Conservation (phyloP, 1,140 invertebrate genomes). For the Yoshiicerus persimilis region DNA sequence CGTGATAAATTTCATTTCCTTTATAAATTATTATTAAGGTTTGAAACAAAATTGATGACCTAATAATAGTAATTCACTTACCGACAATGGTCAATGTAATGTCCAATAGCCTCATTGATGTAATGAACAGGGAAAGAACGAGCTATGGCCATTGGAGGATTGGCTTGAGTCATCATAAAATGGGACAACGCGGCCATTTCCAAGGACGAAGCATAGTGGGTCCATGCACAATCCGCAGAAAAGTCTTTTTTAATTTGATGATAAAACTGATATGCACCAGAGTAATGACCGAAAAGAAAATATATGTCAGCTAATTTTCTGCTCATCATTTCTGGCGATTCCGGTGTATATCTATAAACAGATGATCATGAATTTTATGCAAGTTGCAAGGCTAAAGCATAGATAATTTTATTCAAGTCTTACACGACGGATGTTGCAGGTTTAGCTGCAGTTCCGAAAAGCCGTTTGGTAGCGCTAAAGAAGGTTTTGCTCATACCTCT, state of each 20-base stretch:
- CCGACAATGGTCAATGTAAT: conserved; percentile 86
- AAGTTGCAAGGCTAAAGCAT: background rate
- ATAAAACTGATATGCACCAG: conserved; percentile 88
- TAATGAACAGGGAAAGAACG: conserved; percentile 69
- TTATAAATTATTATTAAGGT: background rate
- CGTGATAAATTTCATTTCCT: no score
- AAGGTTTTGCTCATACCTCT: conserved; percentile 90
- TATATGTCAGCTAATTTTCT: conserved; percentile 90
- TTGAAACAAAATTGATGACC: background rate
- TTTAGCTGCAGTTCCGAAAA: conserved; percentile 74
- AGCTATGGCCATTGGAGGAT: conserved; percentile 51
- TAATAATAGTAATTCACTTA: conserved; percentile 53
- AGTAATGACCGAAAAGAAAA: conserved; percentile 94
- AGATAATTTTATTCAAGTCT: background rate
- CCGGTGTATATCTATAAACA: conserved; percentile 71
- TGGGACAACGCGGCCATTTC: conserved; percentile 93
- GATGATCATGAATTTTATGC: background rate
- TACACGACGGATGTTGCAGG: conserved; percentile 64
- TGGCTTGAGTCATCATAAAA: conserved; percentile 80
- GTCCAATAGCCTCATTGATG: conserved; percentile 89
- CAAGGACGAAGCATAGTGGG: conserved; percentile 91
- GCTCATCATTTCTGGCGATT: conserved; percentile 90
- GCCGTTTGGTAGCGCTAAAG: conserved; percentile 89
- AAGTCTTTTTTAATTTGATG: conserved; percentile 96
- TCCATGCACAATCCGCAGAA: conserved; percentile 92